Percentiles rank a stretch among this genome's conserved stretches.
These are phyloP conservation scores for Pseudocheirus occidentalis DNA, from an alignment of 2,797 vertebrate genomes.

Conservation along the genomic window DNA sequence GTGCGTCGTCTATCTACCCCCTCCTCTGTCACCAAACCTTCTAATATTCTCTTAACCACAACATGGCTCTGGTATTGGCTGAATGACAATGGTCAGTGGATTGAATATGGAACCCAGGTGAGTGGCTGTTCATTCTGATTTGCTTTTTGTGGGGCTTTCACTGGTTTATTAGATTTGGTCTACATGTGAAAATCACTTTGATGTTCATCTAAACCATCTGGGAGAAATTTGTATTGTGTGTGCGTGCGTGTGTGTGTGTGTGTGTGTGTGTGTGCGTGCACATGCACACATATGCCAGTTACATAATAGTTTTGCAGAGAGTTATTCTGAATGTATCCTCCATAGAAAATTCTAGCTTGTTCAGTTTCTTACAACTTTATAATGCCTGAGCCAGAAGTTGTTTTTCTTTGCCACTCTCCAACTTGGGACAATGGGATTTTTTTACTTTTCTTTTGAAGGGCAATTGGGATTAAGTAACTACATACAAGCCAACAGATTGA, in stretches of 20 bases:
- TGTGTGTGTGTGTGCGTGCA: background rate
- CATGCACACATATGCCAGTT: background rate
- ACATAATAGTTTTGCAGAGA: background rate
- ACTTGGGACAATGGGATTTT: background rate
- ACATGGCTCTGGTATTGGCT: constrained; percentile 96
- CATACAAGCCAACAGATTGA: no score
- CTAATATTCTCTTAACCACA: constrained; percentile 87
- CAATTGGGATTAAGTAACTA: background rate
- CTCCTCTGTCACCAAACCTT: constrained; percentile 85
- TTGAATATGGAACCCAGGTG: constrained; percentile 89
- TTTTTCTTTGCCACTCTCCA: background rate
- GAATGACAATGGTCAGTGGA: constrained; percentile 86
- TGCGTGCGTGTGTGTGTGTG: background rate
- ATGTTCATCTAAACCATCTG: background rate
- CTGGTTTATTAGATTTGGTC: background rate
- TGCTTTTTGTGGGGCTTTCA: background rate
- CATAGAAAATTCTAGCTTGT: background rate
- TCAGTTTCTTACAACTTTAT: background rate
- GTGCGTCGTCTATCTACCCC: constrained; percentile 91
- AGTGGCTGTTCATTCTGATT: constrained; percentile 62
- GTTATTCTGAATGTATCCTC: background rate
- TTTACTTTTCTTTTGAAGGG: no score
- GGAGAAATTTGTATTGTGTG: background rate
- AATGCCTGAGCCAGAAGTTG: background rate
- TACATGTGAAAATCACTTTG: background rate